Evolutionary conservation across 2,888 invertebrate genomes (phyloP), one percentile per base, ranked within the genome.

Genomic region (Deroplatys truncata): DNA sequence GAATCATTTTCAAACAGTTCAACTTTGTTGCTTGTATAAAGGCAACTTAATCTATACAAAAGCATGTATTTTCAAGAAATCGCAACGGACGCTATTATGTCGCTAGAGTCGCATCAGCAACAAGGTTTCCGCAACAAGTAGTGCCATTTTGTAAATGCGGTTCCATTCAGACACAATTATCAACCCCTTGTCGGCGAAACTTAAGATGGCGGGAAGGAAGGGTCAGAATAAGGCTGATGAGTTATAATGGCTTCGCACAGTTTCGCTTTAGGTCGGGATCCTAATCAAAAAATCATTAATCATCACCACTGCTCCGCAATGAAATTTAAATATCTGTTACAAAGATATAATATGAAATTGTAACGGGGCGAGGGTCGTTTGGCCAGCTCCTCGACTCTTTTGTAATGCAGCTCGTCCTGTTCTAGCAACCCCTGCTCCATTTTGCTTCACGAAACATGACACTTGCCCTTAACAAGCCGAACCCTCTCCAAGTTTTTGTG

Each of bases 241-340:
- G 56, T 72, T 72, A 72, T 72, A 72, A 72, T 72, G 15, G 20
- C 56, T 72, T 72, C 25, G 56, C 56, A 72, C 56, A 72, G 25
- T 72, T 72, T 72, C 7, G 56, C 56, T 72, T 72, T 7, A 72
- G 56, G 20, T 25, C 25, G 56, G 56, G 56, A 25, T 25, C 56
- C 87, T n/a, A 87, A 87, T 87, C 87, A 87, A 87, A 87, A 87
- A 82, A 82, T 31, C 82, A 87, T 87, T 87, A 87, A 82, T 87
- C 87, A 87, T 87, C 82, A 82, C 87, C 82, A 25, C 87, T 31
- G 20, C 56, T 72, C 56, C 56, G 56, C 56, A 72, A 82, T 87
- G 87, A 87, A 29, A 82, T 87, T 84, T 84, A 84, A 84, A 84
- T 72, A 72, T 72, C 56, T 72, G 56, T 72, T 72, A 72, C 56